phyloP scores from a whole-genome alignment of 2,797 vertebrate species.

The Tragopan temminckii region DNA sequence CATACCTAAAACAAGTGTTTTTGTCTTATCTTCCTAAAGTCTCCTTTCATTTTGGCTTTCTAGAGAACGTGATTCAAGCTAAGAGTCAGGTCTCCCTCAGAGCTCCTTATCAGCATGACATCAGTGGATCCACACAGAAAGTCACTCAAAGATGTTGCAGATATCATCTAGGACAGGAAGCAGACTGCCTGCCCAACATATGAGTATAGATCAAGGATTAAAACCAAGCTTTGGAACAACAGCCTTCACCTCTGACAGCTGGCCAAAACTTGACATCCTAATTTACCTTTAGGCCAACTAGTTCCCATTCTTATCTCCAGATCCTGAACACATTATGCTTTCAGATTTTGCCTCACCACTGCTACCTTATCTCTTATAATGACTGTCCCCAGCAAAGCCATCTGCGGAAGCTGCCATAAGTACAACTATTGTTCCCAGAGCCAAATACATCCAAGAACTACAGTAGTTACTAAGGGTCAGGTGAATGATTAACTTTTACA shows the following conservation, averaged over 20 bases:
- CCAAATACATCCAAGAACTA: neutral
- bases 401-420: neutral
- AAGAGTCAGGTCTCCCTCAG: neutral
- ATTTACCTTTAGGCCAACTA: neutral
- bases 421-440: neutral
- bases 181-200: neutral
- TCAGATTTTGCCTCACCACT: neutral
- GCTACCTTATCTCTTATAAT: neutral
- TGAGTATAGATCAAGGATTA: rapidly evolving
- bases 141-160: neutral
- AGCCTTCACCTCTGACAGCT: neutral
- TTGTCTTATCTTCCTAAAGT: neutral
- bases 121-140: rapidly evolving
- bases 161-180: rapidly evolving
- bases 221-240: neutral
- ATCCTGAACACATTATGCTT: rapidly evolving
- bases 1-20: neutral
- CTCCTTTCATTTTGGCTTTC: no score
- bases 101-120: rapidly evolving
- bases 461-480: no score
- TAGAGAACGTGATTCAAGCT: rapidly evolving
- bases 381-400: neutral
- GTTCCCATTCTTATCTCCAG: neutral
- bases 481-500: neutral
- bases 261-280: neutral